Evolutionary conservation across 23 tunicate genomes (phyloP).

Genomic region (Styela clava): DNA sequence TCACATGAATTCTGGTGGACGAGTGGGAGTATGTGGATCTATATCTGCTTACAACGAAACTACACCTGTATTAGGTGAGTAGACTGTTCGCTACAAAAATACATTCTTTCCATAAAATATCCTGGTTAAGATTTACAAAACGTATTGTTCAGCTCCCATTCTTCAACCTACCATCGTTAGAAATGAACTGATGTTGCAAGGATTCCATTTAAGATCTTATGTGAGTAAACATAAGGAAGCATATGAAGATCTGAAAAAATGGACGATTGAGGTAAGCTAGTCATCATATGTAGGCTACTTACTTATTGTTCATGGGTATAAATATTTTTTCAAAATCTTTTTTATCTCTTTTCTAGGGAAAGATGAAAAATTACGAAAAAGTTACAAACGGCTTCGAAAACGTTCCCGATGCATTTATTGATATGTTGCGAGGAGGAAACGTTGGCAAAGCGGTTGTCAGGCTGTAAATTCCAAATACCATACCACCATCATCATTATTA

Average conservation of each 20-base stretch:
- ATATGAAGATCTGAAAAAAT: not conserved
- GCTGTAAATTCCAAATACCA: slow-evolving; percentile 1
- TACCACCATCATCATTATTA: too few relatives aligned
- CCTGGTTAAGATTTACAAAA: too few relatives aligned
- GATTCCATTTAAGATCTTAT: not conserved
- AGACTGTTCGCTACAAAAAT: not conserved
- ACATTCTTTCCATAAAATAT: too few relatives aligned
- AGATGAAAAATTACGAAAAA: not conserved
- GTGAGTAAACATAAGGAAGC: not conserved
- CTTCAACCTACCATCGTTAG: not conserved
- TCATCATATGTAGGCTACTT: not conserved
- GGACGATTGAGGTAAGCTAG: not conserved
- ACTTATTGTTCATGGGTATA: not conserved
- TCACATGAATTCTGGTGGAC: slow-evolving; percentile 42
- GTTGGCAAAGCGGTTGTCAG: slow-evolving; percentile 13
- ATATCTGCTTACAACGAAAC: slow-evolving; percentile 24
- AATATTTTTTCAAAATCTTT: not conserved
- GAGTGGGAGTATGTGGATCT: slow-evolving; percentile 61
- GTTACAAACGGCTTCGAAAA: slow-evolving; percentile 17
- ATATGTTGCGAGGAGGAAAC: slow-evolving; percentile 16
- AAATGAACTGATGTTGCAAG: not conserved
- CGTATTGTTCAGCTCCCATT: not conserved
- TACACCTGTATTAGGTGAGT: not conserved
- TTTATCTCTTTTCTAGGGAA: not conserved
- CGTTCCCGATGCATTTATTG: slow-evolving; percentile 9